A percentile compares a stretch with the other conserved stretches of the same genome.
Evolutionary conservation across 2,888 invertebrate genomes (phyloP).

Genomic region (Eulithis prunata): DNA sequence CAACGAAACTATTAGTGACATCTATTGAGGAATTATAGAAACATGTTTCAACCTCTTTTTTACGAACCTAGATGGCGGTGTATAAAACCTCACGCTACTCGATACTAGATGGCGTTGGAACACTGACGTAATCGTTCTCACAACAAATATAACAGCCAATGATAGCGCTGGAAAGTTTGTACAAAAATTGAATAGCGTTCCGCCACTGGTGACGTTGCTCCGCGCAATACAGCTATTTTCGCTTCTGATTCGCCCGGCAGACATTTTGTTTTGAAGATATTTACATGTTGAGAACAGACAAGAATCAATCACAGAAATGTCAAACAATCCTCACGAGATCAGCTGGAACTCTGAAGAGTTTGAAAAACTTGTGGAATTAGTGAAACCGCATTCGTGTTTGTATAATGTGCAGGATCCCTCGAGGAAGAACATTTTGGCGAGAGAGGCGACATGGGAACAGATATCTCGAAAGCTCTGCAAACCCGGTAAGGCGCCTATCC

Average conservation of each 20-base stretch:
- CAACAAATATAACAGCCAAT: constrained; percentile 54
- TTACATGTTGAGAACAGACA: constrained; percentile 45
- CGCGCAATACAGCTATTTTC: constrained; percentile 75
- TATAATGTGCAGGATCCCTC: constrained; percentile 72
- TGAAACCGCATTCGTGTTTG: constrained; percentile 70
- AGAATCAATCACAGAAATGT: constrained; percentile 59
- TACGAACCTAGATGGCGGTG: constrained; percentile 14
- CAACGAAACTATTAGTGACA: background rate
- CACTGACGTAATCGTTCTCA: constrained; percentile 11
- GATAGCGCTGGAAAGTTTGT: constrained; percentile 45
- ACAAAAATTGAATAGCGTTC: constrained; percentile 48
- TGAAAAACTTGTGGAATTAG: constrained; percentile 70
- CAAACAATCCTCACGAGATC: constrained; percentile 65
- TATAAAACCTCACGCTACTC: constrained; percentile 15
- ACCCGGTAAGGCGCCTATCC: constrained; percentile 65
- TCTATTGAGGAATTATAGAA: background rate
- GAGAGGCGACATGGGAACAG: constrained; percentile 74
- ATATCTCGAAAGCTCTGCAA: constrained; percentile 70
- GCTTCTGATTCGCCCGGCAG: constrained; percentile 73
- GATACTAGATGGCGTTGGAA: constrained; percentile 31
- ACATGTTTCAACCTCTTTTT: too few species aligned
- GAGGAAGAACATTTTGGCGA: constrained; percentile 71
- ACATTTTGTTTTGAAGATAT: constrained; percentile 73
- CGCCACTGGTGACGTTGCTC: constrained; percentile 68
- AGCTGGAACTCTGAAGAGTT: constrained; percentile 75